phyloP scores from a whole-genome alignment of 2,888 invertebrate species.

The Melitaea athalia region DNA sequence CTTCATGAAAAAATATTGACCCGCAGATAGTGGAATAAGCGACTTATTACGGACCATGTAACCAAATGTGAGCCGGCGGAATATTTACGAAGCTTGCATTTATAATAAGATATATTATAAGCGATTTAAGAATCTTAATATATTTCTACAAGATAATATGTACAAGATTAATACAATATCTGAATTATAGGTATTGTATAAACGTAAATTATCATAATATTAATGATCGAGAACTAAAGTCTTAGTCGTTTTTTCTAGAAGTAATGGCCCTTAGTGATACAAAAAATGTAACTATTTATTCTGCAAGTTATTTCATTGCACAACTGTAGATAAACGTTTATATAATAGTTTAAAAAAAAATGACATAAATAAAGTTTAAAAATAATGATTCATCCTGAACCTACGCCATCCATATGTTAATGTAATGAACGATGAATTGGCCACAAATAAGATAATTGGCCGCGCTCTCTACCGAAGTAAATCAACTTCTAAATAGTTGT shows the following conservation, averaged over 20 bases:
- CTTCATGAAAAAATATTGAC: conserved; percentile 82
- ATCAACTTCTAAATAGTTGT: conserved; percentile 79
- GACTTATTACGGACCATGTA: conserved; percentile 67
- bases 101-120: conserved; percentile 1
- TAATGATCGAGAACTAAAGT: no score
- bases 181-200: no score
- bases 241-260: no score
- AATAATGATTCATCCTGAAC: conserved; percentile 49
- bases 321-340: background rate
- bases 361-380: conserved; percentile 6
- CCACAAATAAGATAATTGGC: conserved; percentile 81
- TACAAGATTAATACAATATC: no score
- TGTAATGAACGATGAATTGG: conserved; percentile 79
- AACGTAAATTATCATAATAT: no score
- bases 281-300: no score
- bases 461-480: conserved; percentile 74
- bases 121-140: no score
- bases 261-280: no score
- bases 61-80: conserved; percentile 32
- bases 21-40: conserved; percentile 79
- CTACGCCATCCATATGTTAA: conserved; percentile 69
- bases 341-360: conserved; percentile 5
- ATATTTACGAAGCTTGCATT: conserved; percentile 9
- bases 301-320: background rate
- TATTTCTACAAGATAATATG: no score